These are phyloP conservation scores for Tenthredo scrophulariae DNA, from an alignment of 2,888 invertebrate genomes.

Conservation along the genomic window DNA sequence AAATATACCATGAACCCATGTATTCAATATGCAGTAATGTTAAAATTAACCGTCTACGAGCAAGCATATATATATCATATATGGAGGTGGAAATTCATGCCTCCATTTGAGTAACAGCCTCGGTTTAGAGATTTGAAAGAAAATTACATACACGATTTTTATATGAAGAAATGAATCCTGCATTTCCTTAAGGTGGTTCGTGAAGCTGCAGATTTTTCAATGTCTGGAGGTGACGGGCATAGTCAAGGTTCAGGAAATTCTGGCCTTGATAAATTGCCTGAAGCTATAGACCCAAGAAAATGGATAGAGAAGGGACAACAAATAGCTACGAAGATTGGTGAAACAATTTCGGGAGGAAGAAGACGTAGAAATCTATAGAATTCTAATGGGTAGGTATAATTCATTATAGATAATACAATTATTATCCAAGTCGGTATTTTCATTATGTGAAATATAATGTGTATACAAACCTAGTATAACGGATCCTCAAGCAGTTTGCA, in stretches of 20 bases:
- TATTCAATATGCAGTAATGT: background rate
- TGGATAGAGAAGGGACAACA: background rate
- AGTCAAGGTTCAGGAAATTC: background rate
- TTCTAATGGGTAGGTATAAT: background rate
- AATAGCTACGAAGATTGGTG: background rate
- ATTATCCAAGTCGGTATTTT: background rate
- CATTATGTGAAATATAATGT: background rate
- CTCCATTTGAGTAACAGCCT: background rate
- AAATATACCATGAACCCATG: background rate
- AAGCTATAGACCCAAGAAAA: background rate
- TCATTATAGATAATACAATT: background rate
- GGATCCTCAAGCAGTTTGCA: background rate
- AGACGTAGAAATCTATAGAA: background rate
- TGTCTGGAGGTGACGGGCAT: background rate
- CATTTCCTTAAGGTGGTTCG: slow-evolving; percentile 43
- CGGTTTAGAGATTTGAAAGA: background rate
- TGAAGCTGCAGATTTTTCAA: slow-evolving; percentile 26
- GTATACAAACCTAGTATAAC: background rate
- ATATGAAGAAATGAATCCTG: too few species aligned
- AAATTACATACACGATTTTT: background rate
- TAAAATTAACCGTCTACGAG: background rate
- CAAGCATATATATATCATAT: background rate
- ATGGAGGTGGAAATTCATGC: background rate
- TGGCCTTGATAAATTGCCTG: background rate
- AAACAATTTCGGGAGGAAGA: background rate